Conservation (phyloP, 2,888 invertebrate species). For the Thyatira batis region DNA sequence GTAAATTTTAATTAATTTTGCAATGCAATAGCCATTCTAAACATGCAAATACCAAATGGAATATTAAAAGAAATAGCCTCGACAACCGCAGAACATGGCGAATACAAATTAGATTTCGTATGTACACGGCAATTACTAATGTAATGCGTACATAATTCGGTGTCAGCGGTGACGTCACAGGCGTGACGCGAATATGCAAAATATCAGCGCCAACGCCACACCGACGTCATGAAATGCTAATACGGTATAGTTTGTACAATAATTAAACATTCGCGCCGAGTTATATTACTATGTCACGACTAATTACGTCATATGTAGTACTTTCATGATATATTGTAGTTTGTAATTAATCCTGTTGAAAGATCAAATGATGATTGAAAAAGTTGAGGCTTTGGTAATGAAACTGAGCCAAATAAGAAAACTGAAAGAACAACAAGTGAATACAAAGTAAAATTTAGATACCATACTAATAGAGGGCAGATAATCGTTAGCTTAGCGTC, state of each 20-base stretch:
- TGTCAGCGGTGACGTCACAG: constrained; percentile 26
- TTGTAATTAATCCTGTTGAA: background rate
- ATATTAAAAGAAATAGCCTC: constrained; percentile 28
- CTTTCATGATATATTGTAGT: background rate
- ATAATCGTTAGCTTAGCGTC: no score
- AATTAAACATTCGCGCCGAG: constrained; percentile 20
- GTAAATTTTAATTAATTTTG: no score
- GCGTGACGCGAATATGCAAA: constrained; percentile 18
- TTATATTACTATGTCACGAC: constrained; percentile 1
- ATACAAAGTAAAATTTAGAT: no score
- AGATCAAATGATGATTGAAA: no score
- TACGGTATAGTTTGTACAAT: constrained; percentile 34
- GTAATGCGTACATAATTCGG: constrained; percentile 51
- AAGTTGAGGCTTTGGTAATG: no score
- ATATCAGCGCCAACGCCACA: background rate
- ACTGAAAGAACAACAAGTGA: no score
- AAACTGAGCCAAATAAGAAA: no score
- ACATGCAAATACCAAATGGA: constrained; percentile 7
- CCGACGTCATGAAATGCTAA: constrained; percentile 28
- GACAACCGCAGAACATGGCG: constrained; percentile 18
- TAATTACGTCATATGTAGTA: background rate
- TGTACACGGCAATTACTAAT: constrained; percentile 56
- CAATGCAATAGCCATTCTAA: background rate
- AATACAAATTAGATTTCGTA: constrained; percentile 53
- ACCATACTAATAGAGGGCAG: no score